Evolutionary conservation across 2,888 invertebrate genomes (phyloP).

Genomic region (Cerceris ruficornis): DNA sequence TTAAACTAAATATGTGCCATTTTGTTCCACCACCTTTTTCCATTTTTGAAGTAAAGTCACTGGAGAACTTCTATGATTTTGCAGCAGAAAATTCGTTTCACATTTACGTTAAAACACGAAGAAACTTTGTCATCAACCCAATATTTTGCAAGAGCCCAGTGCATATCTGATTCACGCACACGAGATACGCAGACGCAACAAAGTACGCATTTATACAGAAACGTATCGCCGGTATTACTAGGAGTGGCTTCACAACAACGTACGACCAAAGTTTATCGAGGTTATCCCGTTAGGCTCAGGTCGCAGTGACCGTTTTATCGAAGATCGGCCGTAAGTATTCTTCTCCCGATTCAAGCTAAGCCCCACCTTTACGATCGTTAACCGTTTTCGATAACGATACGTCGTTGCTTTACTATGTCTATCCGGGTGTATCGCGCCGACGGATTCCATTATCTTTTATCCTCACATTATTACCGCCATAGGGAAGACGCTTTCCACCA

Average conservation of each 20-base stretch:
- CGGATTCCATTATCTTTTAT: neutral
- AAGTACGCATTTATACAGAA: neutral
- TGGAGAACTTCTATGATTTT: neutral
- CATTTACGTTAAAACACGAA: too few relatives aligned
- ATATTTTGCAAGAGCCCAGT: slow-evolving; percentile 1
- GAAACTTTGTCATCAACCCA: neutral
- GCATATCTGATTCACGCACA: slow-evolving; percentile 3
- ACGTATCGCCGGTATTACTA: slow-evolving; percentile 39
- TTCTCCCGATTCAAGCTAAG: slow-evolving; percentile 35
- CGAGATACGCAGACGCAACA: slow-evolving; percentile 4
- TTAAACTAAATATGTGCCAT: too few relatives aligned
- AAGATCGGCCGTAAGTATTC: slow-evolving; percentile 43
- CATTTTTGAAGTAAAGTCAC: neutral
- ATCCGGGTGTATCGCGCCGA: slow-evolving; percentile 3
- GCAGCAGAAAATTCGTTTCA: too few relatives aligned
- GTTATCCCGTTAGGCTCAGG: slow-evolving; percentile 63
- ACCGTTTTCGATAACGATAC: slow-evolving; percentile 24
- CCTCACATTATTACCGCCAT: neutral
- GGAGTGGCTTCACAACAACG: slow-evolving; percentile 57
- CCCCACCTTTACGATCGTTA: slow-evolving; percentile 40
- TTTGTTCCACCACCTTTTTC: too few relatives aligned
- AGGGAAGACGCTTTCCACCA: neutral
- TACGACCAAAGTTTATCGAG: slow-evolving; percentile 61
- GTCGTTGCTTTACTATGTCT: neutral
- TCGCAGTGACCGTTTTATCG: slow-evolving; percentile 51